Base-by-base conservation (phyloP, 2,888 invertebrate genomes). In the Eupithecia tripunctaria region DNA sequence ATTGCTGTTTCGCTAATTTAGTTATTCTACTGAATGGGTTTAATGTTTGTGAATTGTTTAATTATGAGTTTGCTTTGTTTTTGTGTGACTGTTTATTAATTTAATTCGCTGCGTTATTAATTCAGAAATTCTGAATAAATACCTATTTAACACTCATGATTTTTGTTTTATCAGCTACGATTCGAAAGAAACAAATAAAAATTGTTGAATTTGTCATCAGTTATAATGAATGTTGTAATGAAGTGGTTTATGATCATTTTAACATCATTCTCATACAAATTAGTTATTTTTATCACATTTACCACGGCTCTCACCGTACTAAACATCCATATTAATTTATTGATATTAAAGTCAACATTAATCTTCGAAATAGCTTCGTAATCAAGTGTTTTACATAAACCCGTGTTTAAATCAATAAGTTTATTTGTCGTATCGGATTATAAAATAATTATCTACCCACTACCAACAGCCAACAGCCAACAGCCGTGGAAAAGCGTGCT, bases 21-120 rank as follows among this genome's bases (percentile, higher is more conserved):
- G 60, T 65, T 67, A 72, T 67, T 71, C 70, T 18, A 67, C 36
- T 65, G 70, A 76, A 69, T 68, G 70, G 64, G 21, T 65, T 72
- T 68, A 67, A 72, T 76, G 72, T 77, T 72, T 78, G 71, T 76
- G 71, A 75, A 78, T 72, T 69, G 68, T 67, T 51, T 59, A 47
- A 71, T 71, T 75, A 72, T 51, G 43, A 69, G 75, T 69, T 60
- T 76, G 27, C 36, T 73, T 73, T 74, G 56, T 72, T 73, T 71
- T 60, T 65, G 60, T 68, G 65, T n/a, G 32, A 14, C 32, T 51
- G 14, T n/a, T 21, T 56, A 25, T 25, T 56, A 51, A 56, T 56
- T 56, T 25, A 1, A 32, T 63, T 63, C n/a, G n/a, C 12, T 63
- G 3, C 8, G 10, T 36, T 21, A n/a, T 68, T 68, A 60, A 60